phyloP scores from a whole-genome alignment of 2,888 invertebrate species.

The Drosophila sordidula region DNA sequence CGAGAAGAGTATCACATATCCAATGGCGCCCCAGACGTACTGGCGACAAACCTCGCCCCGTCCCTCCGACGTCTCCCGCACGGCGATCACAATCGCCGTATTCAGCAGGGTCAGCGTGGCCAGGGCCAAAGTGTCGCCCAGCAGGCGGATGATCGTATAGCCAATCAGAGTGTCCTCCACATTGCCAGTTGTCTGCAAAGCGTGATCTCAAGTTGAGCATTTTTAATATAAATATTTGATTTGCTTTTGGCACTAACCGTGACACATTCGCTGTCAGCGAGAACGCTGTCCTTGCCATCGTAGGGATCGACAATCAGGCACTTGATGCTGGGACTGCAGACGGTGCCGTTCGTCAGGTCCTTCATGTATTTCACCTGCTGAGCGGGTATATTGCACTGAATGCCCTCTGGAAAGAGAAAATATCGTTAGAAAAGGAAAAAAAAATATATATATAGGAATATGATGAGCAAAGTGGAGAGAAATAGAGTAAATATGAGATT shows the following conservation, averaged over 20 bases:
- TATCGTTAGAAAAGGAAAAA: neutral
- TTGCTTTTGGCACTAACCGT: constrained; percentile 67
- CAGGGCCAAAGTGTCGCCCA: constrained; percentile 92
- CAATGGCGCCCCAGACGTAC: constrained; percentile 90
- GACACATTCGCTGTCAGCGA: constrained; percentile 89
- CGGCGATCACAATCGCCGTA: constrained; percentile 92
- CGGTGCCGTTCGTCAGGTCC: constrained; percentile 70
- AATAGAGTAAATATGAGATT: too few species aligned
- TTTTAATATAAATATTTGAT: too few species aligned
- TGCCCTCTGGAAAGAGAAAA: constrained; percentile 84
- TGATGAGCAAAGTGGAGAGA: too few species aligned
- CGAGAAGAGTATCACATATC: constrained; percentile 89
- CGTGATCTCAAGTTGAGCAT: neutral
- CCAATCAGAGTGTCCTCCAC: constrained; percentile 89
- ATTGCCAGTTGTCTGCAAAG: constrained; percentile 86
- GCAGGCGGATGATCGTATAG: constrained; percentile 89
- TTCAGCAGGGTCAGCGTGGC: constrained; percentile 90
- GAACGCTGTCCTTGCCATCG: constrained; percentile 88
- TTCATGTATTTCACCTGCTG: constrained; percentile 85
- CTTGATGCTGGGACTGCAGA: constrained; percentile 89
- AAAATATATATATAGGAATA: too few species aligned
- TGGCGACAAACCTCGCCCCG: constrained; percentile 92
- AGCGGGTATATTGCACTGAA: constrained; percentile 88
- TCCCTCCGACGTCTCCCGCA: constrained; percentile 92
- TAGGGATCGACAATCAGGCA: constrained; percentile 91